These are phyloP conservation scores for Urocolius indicus DNA, from an alignment of 2,113 vertebrate genomes.

Conservation along the genomic window DNA sequence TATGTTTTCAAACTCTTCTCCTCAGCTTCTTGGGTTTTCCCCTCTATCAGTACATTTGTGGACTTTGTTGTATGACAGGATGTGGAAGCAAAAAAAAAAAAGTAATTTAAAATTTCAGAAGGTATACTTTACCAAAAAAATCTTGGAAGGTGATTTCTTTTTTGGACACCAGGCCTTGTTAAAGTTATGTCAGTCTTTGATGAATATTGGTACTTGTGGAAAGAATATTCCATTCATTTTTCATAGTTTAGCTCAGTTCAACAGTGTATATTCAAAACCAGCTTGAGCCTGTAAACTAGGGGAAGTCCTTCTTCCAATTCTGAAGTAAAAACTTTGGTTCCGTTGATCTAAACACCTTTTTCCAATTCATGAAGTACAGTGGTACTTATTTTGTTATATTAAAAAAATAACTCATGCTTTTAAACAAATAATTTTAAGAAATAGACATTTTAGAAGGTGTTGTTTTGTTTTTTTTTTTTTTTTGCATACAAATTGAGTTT, in stretches of 20 bases:
- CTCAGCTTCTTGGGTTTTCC: neutral
- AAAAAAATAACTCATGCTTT: neutral
- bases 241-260: neutral
- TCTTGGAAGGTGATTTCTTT: neutral
- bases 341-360: neutral
- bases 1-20: neutral
- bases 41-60: fast-evolving
- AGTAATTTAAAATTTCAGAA: neutral
- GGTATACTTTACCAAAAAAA: neutral
- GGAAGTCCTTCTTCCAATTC: neutral
- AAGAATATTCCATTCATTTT: neutral
- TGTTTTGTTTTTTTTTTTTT: neutral
- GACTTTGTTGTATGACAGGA: neutral
- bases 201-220: neutral
- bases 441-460: neutral
- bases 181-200: neutral
- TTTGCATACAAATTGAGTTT: neutral
- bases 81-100: neutral
- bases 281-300: neutral
- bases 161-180: neutral
- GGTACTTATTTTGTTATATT: neutral
- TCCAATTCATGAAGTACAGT: neutral
- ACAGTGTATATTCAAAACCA: neutral
- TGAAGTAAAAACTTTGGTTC: neutral
- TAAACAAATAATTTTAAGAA: neutral